These are phyloP conservation scores for Empis livida DNA, from an alignment of 2,888 invertebrate genomes.

Conservation along the genomic window DNA sequence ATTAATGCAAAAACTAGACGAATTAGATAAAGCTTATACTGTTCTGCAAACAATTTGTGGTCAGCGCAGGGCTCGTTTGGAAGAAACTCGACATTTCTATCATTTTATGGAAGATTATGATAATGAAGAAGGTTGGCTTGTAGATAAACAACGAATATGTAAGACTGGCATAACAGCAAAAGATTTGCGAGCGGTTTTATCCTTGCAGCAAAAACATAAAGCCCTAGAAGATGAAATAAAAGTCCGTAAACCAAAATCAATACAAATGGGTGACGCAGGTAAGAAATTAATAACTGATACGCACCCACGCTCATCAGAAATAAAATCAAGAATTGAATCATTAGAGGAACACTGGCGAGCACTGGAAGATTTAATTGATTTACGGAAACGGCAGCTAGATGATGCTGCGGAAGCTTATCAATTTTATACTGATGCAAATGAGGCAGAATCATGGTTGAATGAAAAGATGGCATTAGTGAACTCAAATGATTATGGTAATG, in stretches of 20 bases:
- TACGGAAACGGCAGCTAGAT: constrained; percentile 61
- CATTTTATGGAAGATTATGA: constrained; percentile 95
- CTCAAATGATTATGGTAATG: constrained; percentile 81
- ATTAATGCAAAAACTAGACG: constrained; percentile 57
- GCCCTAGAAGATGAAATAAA: constrained; percentile 81
- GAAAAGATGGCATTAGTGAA: constrained; percentile 87
- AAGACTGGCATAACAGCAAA: constrained; percentile 87
- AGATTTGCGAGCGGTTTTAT: constrained; percentile 79
- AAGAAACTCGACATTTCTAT: constrained; percentile 86
- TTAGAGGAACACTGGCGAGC: constrained; percentile 77
- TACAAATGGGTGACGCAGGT: constrained; percentile 58
- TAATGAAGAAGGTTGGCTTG: constrained; percentile 94
- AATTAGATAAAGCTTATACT: constrained; percentile 61
- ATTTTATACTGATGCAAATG: constrained; percentile 96
- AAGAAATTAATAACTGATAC: constrained; percentile 57
- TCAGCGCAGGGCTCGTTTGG: constrained; percentile 67
- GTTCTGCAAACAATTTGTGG: constrained; percentile 27
- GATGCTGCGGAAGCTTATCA: constrained; percentile 90
- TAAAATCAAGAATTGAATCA: constrained; percentile 64
- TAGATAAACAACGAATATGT: constrained; percentile 88
- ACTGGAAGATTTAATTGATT: constrained; percentile 69
- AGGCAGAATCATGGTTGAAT: constrained; percentile 94
- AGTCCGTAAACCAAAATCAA: constrained; percentile 48
- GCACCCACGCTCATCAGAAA: constrained; percentile 71
- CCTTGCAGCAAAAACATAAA: constrained; percentile 86